Percentiles rank a stretch among this genome's conserved stretches.
Conservation (phyloP, 2,113 vertebrate species). For the Pangasianodon gigas region DNA sequence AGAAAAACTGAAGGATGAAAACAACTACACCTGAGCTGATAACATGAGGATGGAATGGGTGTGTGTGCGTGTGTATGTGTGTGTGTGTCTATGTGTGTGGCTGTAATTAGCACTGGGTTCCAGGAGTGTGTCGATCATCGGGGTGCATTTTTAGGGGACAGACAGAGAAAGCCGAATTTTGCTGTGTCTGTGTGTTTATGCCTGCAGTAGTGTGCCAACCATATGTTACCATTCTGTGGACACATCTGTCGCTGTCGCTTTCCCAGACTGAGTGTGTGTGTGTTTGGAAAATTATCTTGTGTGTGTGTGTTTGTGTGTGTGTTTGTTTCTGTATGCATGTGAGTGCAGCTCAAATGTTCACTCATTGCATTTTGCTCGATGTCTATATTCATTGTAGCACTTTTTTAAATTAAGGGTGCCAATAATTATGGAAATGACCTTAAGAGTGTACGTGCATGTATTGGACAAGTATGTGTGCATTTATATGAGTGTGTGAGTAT, state of each 20-base stretch:
- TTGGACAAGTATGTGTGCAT: neutral
- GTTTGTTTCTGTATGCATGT: conserved; percentile 28
- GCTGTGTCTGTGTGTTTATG: conserved; percentile 51
- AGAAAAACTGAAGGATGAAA: conserved; percentile 10
- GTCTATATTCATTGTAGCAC: neutral
- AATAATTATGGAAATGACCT: neutral
- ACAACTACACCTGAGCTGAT: conserved; percentile 12
- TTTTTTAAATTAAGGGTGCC: neutral
- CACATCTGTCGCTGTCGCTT: conserved; percentile 52
- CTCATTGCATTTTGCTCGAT: neutral
- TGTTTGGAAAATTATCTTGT: conserved; percentile 5
- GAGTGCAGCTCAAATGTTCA: neutral
- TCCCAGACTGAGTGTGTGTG: conserved; percentile 45
- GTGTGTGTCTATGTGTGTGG: conserved; percentile 10
- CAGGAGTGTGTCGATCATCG: conserved; percentile 41
- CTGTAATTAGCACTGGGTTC: conserved; percentile 40
- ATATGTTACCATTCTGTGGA: conserved; percentile 58
- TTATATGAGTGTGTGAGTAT: conserved; percentile 2
- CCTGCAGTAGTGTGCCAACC: conserved; percentile 47
- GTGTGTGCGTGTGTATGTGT: conserved; percentile 8
- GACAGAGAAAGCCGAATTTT: conserved; percentile 50
- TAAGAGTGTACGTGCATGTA: neutral
- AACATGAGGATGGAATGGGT: neutral
- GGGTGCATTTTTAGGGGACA: conserved; percentile 31
- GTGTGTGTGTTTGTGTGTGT: conserved; percentile 4